Conservation (phyloP, 2,113 vertebrate species). For the Columba livia region DNA sequence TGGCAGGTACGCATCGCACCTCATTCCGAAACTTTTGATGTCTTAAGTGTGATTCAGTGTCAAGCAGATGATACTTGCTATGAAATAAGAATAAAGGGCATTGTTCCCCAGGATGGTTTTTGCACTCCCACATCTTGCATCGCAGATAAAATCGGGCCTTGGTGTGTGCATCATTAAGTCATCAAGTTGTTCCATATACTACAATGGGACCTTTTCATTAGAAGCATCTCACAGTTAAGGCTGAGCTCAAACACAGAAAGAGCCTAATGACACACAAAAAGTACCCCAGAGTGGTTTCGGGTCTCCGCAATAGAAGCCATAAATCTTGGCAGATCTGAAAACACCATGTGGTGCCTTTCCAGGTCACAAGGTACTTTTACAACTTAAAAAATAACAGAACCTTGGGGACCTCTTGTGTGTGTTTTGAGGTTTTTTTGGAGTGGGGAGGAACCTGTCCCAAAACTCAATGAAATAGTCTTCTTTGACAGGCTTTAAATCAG, state of each 20-base stretch:
- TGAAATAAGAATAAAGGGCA: not conserved
- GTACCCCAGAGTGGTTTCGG: not conserved
- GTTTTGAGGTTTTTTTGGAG: not conserved
- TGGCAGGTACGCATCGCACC: not conserved
- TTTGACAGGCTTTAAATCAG: not conserved
- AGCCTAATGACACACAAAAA: not conserved
- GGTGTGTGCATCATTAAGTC: not conserved
- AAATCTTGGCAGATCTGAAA: not conserved
- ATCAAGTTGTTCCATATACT: not conserved
- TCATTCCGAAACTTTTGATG: not conserved
- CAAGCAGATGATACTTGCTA: accelerated
- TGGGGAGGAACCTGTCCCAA: not conserved
- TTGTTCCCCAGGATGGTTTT: not conserved
- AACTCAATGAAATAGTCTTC: not conserved
- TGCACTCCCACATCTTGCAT: not conserved
- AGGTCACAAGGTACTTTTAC: not conserved
- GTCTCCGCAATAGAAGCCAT: not conserved
- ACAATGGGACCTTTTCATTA: not conserved
- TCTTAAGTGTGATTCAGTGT: not conserved
- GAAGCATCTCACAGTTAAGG: not conserved
- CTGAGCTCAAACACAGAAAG: not conserved
- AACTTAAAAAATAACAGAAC: not conserved
- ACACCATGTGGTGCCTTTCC: not conserved
- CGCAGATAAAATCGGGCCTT: not conserved
- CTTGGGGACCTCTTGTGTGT: not conserved